Percentiles rank a stretch among this genome's conserved stretches.
Evolutionary conservation across 2,797 vertebrate species (phyloP).

Genomic region (Amphiprion clarkii): DNA sequence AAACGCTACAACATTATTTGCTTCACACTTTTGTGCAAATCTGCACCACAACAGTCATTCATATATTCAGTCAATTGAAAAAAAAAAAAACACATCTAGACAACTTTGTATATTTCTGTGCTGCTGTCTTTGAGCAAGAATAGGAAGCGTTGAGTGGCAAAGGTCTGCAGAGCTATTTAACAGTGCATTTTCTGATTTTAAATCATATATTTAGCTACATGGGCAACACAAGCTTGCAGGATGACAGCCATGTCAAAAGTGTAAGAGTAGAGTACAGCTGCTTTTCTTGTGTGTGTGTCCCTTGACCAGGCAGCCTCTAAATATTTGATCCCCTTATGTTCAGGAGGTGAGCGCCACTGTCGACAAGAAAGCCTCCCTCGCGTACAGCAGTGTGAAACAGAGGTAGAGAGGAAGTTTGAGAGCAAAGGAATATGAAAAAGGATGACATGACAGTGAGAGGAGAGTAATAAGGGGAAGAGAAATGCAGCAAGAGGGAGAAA

Average conservation of each 20-base stretch:
- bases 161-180: background rate
- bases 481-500: background rate
- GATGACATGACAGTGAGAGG: slow-evolving; percentile 16
- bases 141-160: no score
- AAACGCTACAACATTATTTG: background rate
- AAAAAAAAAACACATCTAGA: background rate
- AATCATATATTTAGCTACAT: background rate
- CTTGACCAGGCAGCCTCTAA: slow-evolving; percentile 24
- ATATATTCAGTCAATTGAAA: background rate
- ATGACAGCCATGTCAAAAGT: background rate
- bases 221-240: background rate
- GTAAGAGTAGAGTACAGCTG: background rate
- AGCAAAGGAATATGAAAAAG: slow-evolving; percentile 3
- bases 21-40: background rate
- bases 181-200: background rate
- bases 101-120: background rate
- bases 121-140: no score
- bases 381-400: background rate
- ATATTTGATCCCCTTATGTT: slow-evolving; percentile 40
- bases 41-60: background rate
- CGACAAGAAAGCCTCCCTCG: slow-evolving; percentile 17
- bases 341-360: slow-evolving; percentile 21
- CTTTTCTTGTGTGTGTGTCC: background rate
- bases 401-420: background rate
- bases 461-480: slow-evolving; percentile 17